Evolutionary conservation across 2,797 vertebrate species (phyloP).

Genomic region (Coendou prehensilis): DNA sequence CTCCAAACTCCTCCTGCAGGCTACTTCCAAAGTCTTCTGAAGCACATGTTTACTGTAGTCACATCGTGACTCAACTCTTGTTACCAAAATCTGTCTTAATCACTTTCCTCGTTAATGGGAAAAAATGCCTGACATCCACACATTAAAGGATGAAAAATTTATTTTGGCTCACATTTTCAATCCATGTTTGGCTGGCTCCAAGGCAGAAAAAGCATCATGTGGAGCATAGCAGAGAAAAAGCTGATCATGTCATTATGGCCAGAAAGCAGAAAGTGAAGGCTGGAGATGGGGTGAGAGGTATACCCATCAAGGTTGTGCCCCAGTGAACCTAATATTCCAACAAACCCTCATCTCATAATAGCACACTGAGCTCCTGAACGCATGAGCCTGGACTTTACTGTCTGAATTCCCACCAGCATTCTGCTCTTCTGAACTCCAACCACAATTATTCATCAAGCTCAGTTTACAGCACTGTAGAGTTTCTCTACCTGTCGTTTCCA

Average conservation of each 20-base stretch:
- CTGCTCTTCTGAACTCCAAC: no score
- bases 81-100: no score
- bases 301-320: neutral
- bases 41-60: no score
- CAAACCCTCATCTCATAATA: neutral
- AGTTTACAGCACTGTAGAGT: no score
- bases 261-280: neutral
- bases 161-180: no score
- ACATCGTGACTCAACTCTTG: no score
- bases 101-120: no score
- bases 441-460: no score
- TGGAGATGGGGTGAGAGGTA: neutral
- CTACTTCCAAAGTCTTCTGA: no score
- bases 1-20: no score
- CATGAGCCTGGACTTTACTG: neutral
- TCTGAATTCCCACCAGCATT: no score
- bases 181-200: no score
- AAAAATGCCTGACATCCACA: neutral
- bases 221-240: neutral
- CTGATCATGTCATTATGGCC: neutral
- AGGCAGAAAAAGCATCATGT: neutral
- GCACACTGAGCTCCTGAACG: neutral
- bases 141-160: neutral
- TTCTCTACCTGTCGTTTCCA: neutral
- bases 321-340: neutral